Evolutionary conservation across 2,888 invertebrate genomes (phyloP).

Genomic region (Drosophila pseudotalamancana): DNA sequence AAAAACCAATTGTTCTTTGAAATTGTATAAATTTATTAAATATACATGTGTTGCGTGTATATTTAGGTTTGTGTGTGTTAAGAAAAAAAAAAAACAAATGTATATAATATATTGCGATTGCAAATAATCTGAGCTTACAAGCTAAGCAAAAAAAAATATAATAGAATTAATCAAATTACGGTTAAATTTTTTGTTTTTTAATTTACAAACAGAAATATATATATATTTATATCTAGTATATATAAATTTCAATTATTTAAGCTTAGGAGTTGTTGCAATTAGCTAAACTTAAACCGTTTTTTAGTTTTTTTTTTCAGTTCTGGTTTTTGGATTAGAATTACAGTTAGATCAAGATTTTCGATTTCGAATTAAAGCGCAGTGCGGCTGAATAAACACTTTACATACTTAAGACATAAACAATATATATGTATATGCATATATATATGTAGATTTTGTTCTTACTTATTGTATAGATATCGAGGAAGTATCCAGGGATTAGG

Average conservation of each 20-base stretch:
- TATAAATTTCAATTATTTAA: constrained; percentile 15
- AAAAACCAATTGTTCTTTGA: constrained; percentile 8
- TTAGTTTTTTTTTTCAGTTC: constrained; percentile 48
- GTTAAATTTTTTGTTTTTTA: constrained; percentile 13
- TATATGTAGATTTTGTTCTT: too few species aligned
- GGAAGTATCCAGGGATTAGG: not conserved
- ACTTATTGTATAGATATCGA: constrained; percentile 22
- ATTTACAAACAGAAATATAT: constrained; percentile 22
- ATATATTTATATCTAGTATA: constrained; percentile 14
- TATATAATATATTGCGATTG: constrained; percentile 38
- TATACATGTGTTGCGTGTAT: constrained; percentile 32
- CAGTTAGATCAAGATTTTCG: constrained; percentile 20
- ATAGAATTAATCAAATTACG: not conserved
- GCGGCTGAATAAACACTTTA: constrained; percentile 38
- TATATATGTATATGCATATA: too few species aligned
- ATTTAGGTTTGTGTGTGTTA: constrained; percentile 9
- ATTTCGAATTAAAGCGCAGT: constrained; percentile 22
- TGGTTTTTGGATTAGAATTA: constrained; percentile 43
- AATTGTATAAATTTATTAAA: constrained; percentile 57
- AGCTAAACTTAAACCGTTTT: constrained; percentile 36
- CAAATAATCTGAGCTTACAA: constrained; percentile 42
- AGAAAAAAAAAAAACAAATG: constrained; percentile 42
- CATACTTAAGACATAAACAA: constrained; percentile 44
- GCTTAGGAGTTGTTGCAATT: constrained; percentile 16
- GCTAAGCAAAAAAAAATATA: constrained; percentile 38